Evolutionary conservation across 2,113 vertebrate genomes (phyloP), one percentile per base, ranked within the genome.

Genomic region (Progne subis): DNA sequence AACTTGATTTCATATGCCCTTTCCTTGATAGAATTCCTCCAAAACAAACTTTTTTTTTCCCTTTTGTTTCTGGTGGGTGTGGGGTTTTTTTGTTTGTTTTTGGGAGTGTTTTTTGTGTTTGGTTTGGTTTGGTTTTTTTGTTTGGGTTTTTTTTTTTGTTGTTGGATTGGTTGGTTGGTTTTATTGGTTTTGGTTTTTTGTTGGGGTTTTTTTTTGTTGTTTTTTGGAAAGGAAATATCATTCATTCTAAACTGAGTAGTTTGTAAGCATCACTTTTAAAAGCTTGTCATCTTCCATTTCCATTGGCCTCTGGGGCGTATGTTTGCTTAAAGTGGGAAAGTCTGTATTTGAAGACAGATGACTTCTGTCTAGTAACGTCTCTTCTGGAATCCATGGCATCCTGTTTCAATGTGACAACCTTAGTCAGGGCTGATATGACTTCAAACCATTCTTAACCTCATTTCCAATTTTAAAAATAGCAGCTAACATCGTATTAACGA

Each of bases 371-470:
- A 75, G 85, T 90, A 83, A 78, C 6, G 69, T 88, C 76, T 93
- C 85, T 55, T 75, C 84, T 2, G 4, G 68, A 96, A 95, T 96
- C 93, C 82, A 90, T 47, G 86, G 89, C 92, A 97, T 94, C 91
- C 82, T 94, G 90, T 97, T 95, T 72, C 90, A 41, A 71, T 93
- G 90, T 96, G 93, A 91, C 94, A 95, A 92, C 94, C 88, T 75
- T 86, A 86, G 86, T 92, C 82, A 84, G 86, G 81, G 81, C 76
- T 94, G 95, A 92, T 84, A 84, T 69, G 94, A 88, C 94, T 95
- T 90, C 93, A 96, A 88, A 93, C 93, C 80, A 96, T 94, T 96
- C 92, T 93, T 95, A 96, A 96, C 92, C 93, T 96, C 86, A 46
- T 96, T 96, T 95, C 86, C 77, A 63, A 78, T 89, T 88, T 84